A percentile compares a stretch with the other conserved stretches of the same genome.
phyloP scores from a whole-genome alignment of 2,888 invertebrate species.

The Drosophila falleni region DNA sequence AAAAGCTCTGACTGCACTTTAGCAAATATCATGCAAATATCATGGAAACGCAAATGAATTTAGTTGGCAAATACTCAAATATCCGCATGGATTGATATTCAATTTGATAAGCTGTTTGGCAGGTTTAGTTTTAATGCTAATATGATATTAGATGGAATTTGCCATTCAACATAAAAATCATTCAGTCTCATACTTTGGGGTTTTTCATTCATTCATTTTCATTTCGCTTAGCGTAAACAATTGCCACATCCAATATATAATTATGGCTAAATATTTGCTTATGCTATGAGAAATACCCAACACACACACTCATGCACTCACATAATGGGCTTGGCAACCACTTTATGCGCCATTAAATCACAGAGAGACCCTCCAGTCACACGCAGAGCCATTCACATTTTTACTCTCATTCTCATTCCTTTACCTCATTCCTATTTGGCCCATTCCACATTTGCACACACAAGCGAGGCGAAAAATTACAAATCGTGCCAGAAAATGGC shows the following conservation, averaged over 20 bases:
- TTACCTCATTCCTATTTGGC: neutral
- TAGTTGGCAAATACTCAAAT: constrained; percentile 21
- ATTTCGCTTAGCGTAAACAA: constrained; percentile 26
- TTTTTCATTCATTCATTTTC: constrained; percentile 27
- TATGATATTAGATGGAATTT: neutral
- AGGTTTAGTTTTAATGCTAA: constrained; percentile 1
- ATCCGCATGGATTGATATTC: neutral
- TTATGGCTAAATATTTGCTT: constrained; percentile 59
- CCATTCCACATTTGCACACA: constrained; percentile 8
- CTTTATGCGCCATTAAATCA: constrained; percentile 70
- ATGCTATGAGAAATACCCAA: constrained; percentile 23
- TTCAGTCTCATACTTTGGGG: neutral
- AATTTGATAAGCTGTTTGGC: constrained; percentile 14
- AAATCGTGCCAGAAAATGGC: constrained; percentile 55
- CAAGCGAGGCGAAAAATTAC: constrained; percentile 49
- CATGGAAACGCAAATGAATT: constrained; percentile 3
- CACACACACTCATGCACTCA: constrained; percentile 21
- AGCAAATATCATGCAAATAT: neutral
- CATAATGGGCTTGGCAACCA: constrained; percentile 51
- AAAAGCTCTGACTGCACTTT: neutral
- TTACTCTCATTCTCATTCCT: constrained; percentile 6
- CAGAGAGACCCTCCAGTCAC: constrained; percentile 42
- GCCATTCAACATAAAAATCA: constrained; percentile 3
- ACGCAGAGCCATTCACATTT: constrained; percentile 26
- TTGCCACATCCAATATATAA: constrained; percentile 40